Evolutionary conservation across 2,113 vertebrate species (phyloP).

Genomic region (Dinomys branickii): DNA sequence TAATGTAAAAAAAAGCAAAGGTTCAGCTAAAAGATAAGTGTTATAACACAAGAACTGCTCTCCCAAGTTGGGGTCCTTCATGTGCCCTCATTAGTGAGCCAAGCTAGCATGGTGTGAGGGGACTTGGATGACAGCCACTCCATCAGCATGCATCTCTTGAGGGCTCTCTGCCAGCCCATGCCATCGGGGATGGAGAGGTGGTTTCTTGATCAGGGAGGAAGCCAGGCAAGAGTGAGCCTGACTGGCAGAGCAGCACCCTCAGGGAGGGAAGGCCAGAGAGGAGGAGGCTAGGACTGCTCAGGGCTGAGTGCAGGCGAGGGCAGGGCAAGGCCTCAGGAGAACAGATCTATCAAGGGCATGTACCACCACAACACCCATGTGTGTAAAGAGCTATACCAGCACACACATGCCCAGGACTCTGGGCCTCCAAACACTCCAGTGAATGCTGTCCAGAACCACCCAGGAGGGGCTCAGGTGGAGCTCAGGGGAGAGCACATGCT

Average conservation of each 20-base stretch:
- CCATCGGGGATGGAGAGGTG: not conserved
- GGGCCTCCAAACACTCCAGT: not conserved
- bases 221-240: not conserved
- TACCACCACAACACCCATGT: fast-evolving
- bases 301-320: not conserved
- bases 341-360: not conserved
- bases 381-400: not conserved
- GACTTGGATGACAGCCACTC: not conserved
- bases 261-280: not conserved
- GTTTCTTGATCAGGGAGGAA: not conserved
- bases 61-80: not conserved
- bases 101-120: not conserved
- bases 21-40: not conserved
- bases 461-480: not conserved
- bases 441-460: not conserved
- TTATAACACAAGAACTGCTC: not conserved
- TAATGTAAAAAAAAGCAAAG: not conserved
- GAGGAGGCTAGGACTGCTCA: not conserved
- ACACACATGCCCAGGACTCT: not conserved
- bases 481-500: not conserved
- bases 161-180: not conserved
- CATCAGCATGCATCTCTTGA: not conserved
- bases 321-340: not conserved
- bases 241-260: not conserved
- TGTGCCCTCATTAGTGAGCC: not conserved